Base-by-base conservation (phyloP, 2,113 vertebrate genomes). In the Trinectes maculatus region DNA sequence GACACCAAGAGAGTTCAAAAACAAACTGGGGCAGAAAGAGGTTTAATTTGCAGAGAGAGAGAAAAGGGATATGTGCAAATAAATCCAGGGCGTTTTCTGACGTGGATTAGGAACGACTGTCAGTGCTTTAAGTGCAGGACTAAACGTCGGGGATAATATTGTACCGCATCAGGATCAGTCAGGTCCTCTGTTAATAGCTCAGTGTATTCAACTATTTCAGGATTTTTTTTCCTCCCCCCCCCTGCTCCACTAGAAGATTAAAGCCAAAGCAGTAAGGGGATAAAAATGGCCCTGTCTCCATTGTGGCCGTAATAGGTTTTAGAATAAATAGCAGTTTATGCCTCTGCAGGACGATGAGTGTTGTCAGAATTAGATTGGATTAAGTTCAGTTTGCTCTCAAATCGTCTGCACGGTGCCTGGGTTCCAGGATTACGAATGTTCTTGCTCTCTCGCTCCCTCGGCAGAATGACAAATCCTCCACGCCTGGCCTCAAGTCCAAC, bases 391-490 rank as follows among this genome's bases (percentile, higher is more conserved):
- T 85, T 79, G 85, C 85, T 87, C 85, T 89, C 83, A 89, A 84
- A 90, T 90, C 87, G 85, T 86, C 86, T 87, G 77, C 79, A 87
- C 87, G 85, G 74, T 74, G 71, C 75, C 73, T 85, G 56, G 29
- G 80, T 84, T 80, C 73, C 10, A 37, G 84, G 86, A 82, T 87
- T 83, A 77, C 88, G 71, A 90, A 71, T 79, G 52, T 71, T 71
- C 71, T 80, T 64, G 60, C 77, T 82, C 42, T 37, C 3, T 82
- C 65, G 62, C 75, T 82, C 58, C 71, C 66, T 82, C 55, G 51
- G 39, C 93, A 99, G 97, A 98, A 97, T 1, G 97, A 99, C 91
- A 99, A 99, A 84, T 97, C 97, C 1, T 97, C 95, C 5, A 98
- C 96, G 5, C 97, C 97, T 0, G 96, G 95, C 67, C 94, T 98